phyloP scores from a whole-genome alignment of 2,888 invertebrate genomes.

The Phanerotoma sp. region DNA sequence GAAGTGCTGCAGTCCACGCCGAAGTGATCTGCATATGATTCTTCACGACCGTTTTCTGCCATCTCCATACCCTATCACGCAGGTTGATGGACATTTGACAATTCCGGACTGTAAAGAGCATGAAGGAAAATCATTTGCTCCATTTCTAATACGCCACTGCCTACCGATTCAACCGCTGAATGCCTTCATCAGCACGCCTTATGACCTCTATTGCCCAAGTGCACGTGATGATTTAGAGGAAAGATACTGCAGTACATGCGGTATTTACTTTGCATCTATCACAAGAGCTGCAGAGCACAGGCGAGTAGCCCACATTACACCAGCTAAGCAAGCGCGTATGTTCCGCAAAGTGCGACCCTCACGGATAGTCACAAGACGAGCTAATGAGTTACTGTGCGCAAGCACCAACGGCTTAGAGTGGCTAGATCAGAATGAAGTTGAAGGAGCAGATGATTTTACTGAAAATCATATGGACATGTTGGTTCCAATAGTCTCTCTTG shows the following conservation, averaged over 20 bases:
- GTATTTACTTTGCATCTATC: constrained; percentile 33
- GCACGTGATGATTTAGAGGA: constrained; percentile 36
- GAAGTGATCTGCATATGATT: constrained; percentile 1
- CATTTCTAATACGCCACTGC: constrained; percentile 27
- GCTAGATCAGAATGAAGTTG: constrained; percentile 19
- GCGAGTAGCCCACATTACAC: constrained; percentile 14
- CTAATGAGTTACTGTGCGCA: constrained; percentile 20
- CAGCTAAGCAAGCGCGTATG: constrained; percentile 16
- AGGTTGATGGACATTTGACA: constrained; percentile 31
- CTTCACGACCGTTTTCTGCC: constrained; percentile 17
- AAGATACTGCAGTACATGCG: constrained; percentile 49
- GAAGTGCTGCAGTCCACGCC: constrained; percentile 33
- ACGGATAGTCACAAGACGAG: constrained; percentile 20
- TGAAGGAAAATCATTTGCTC: constrained; percentile 32
- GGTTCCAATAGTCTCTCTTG: constrained; percentile 12
- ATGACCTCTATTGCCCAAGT: constrained; percentile 39
- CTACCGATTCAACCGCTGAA: constrained; percentile 33
- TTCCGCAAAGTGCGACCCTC: constrained; percentile 27
- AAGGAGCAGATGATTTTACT: constrained; percentile 19
- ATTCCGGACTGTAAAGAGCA: constrained; percentile 34
- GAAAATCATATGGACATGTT: constrained; percentile 12
- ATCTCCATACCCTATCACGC: constrained; percentile 34
- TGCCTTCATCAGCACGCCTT: constrained; percentile 31
- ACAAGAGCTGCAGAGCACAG: constrained; percentile 23
- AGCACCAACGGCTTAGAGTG: constrained; percentile 14